These are phyloP conservation scores for Petaurus breviceps DNA, from an alignment of 2,113 vertebrate species.

Conservation along the genomic window DNA sequence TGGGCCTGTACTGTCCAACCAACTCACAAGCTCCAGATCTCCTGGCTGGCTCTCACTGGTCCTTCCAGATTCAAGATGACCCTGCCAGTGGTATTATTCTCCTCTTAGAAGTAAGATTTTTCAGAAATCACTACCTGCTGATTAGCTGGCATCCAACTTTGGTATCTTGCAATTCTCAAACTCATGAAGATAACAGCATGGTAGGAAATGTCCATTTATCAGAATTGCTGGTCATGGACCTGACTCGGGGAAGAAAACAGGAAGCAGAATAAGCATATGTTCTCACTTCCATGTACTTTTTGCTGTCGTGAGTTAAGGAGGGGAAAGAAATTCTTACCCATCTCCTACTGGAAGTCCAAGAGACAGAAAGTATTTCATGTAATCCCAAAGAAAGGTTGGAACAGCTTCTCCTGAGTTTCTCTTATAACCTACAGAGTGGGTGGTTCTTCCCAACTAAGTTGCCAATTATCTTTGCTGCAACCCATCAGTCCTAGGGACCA, in stretches of 20 bases:
- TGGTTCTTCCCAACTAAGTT: not conserved
- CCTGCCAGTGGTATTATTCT: not conserved
- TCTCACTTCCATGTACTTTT: not conserved
- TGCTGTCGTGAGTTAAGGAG: not conserved
- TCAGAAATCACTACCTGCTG: not conserved
- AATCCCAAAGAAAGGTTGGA: not conserved
- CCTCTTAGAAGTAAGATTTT: not conserved
- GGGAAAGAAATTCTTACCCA: not conserved
- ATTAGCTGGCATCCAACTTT: not conserved
- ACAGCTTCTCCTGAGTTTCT: not conserved
- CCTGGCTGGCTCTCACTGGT: not conserved
- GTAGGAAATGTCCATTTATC: not conserved
- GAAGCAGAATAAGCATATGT: not conserved
- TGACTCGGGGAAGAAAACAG: not conserved
- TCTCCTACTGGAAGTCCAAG: not conserved
- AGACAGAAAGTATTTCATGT: not conserved
- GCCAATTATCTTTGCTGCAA: not conserved
- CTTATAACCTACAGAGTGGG: not conserved
- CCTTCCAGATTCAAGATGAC: not conserved
- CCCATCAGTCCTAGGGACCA: not conserved
- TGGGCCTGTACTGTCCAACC: not conserved
- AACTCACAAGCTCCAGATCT: not conserved
- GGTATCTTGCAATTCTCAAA: not conserved
- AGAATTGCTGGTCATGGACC: not conserved
- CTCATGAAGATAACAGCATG: not conserved